These are phyloP conservation scores for Pluvialis apricaria DNA, from an alignment of 2,113 vertebrate genomes.

Conservation along the genomic window DNA sequence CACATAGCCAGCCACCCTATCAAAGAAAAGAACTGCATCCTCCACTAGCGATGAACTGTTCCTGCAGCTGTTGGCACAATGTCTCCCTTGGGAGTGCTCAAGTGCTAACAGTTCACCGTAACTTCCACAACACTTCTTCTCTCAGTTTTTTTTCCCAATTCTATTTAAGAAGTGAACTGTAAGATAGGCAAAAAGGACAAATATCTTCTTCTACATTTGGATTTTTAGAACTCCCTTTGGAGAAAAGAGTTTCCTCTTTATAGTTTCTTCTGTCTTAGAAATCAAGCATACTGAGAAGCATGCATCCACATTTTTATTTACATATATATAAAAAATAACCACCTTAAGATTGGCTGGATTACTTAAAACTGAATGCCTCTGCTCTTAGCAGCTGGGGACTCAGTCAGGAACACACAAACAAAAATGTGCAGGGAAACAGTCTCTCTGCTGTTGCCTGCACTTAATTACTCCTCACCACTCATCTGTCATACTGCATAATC, in stretches of 20 bases:
- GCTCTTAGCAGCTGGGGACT: neutral
- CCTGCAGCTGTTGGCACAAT: neutral
- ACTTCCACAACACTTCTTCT: neutral
- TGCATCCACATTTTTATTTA: neutral
- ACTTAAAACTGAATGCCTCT: neutral
- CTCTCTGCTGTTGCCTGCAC: neutral
- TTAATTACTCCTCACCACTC: slow-evolving; percentile 11
- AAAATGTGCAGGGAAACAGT: neutral
- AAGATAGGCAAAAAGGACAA: neutral
- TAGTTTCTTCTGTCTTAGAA: neutral
- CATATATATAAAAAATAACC: neutral
- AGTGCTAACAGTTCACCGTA: neutral
- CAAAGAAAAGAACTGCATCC: neutral
- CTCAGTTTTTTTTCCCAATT: neutral
- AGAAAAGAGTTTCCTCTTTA: neutral
- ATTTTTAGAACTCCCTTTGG: neutral
- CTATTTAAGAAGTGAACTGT: neutral
- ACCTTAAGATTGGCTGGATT: neutral
- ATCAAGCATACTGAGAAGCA: neutral
- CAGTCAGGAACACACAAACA: neutral
- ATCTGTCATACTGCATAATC: neutral
- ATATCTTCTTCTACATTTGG: neutral
- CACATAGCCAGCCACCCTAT: neutral
- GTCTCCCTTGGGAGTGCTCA: neutral
- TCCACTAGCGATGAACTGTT: neutral